phyloP scores from a whole-genome alignment of 2,113 vertebrate species.

The Chaetodon auriga region DNA sequence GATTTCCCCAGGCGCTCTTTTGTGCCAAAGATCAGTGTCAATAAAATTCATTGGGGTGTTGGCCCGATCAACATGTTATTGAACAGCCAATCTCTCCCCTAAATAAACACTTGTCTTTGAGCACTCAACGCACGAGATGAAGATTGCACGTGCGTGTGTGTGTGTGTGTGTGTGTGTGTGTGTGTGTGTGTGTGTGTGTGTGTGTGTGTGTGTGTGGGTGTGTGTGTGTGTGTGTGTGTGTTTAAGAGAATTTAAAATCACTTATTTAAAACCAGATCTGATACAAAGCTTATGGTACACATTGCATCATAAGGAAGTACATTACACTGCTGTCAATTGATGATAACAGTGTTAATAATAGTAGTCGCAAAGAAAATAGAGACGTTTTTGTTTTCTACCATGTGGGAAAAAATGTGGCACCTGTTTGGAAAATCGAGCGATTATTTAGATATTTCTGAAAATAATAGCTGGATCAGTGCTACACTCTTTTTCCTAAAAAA shows the following conservation, averaged over 20 bases:
- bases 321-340: background rate
- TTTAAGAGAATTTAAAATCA: constrained; percentile 14
- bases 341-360: background rate
- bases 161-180: constrained; percentile 9
- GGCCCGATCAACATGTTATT: constrained; percentile 87
- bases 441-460: background rate
- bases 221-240: constrained; percentile 14
- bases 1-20: constrained; percentile 90
- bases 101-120: constrained; percentile 79
- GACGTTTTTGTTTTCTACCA: too few relatives aligned
- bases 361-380: background rate
- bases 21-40: constrained; percentile 88
- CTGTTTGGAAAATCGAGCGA: background rate
- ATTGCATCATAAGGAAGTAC: background rate
- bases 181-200: constrained; percentile 8
- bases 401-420: background rate
- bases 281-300: background rate
- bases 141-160: constrained; percentile 20
- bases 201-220: constrained; percentile 7
- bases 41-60: constrained; percentile 88
- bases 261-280: constrained; percentile 1
- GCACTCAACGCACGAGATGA: constrained; percentile 51
- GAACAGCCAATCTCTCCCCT: constrained; percentile 82
- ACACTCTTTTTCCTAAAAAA: background rate
- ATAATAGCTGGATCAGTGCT: background rate